Percentiles rank a stretch among this genome's conserved stretches.
These are phyloP conservation scores for Clavelina lepadiformis DNA, from an alignment of 23 tunicate genomes.

Conservation along the genomic window DNA sequence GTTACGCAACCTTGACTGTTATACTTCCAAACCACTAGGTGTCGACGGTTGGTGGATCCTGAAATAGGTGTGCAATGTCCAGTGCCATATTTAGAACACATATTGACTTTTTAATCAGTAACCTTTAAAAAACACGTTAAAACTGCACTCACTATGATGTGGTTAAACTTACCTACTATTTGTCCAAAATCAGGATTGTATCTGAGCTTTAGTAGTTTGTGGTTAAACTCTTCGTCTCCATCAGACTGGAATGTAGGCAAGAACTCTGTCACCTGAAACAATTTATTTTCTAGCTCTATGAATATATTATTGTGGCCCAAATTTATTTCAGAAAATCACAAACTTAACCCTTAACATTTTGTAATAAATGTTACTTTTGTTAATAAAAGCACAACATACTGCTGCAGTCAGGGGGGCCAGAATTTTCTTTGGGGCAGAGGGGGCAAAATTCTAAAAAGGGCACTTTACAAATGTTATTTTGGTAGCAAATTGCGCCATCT, in stretches of 20 bases:
- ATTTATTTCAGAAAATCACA: no score
- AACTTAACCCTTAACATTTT: no score
- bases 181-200: constrained; percentile 74
- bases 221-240: constrained; percentile 35
- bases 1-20: constrained; percentile 79
- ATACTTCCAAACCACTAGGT: constrained; percentile 78
- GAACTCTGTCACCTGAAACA: constrained; percentile 88
- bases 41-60: constrained; percentile 83
- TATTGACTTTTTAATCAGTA: background rate
- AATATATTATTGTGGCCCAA: no score
- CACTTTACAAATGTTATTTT: no score
- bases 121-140: background rate
- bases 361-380: no score
- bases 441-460: no score
- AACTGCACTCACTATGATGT: background rate
- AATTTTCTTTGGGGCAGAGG: no score
- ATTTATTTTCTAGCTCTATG: no score
- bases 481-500: no score
- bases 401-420: no score
- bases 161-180: constrained; percentile 69
- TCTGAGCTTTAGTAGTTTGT: constrained; percentile 63
- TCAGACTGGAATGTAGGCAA: constrained; percentile 82
- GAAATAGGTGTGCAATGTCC: background rate
- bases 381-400: no score
- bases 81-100: background rate